These are phyloP conservation scores for cat (Felis catus) DNA, from an alignment of 2,113 vertebrate genomes.

Conservation along the genomic window DNA sequence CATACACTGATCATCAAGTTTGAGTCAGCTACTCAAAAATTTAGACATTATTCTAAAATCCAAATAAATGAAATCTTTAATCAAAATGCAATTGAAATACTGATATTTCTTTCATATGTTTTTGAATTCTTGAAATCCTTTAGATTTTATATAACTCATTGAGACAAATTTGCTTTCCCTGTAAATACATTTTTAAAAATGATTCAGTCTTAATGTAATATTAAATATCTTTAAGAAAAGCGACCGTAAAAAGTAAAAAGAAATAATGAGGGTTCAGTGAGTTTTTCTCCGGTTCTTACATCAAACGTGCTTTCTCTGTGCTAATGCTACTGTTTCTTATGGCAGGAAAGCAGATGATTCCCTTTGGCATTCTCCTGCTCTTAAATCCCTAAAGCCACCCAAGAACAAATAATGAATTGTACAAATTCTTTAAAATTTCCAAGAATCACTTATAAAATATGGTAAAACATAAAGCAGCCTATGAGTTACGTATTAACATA, in stretches of 20 bases:
- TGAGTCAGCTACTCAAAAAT: not conserved
- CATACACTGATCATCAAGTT: not conserved
- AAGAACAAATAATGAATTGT: not conserved
- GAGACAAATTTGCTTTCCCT: not conserved
- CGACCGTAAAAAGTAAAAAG: not conserved
- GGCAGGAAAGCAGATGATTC: not conserved
- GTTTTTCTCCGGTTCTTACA: not conserved
- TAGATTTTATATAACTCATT: not conserved
- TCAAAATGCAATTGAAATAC: not conserved
- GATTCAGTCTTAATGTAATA: not conserved
- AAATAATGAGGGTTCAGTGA: not conserved
- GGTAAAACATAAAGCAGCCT: not conserved
- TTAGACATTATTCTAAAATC: constrained; percentile 17
- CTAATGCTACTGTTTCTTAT: not conserved
- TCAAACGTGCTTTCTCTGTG: not conserved
- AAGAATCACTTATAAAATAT: not conserved
- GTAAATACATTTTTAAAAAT: constrained; percentile 3
- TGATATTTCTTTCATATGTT: not conserved
- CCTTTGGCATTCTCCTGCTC: not conserved
- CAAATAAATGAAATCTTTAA: not conserved
- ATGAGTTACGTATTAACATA: not conserved
- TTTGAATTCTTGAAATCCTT: not conserved
- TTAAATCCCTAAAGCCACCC: not conserved
- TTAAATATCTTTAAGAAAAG: not conserved
- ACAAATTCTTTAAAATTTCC: not conserved